Percentiles rank a stretch among this genome's conserved stretches.
These are phyloP conservation scores for Microtus californicus DNA, from an alignment of 2,797 vertebrate genomes.

Conservation along the genomic window DNA sequence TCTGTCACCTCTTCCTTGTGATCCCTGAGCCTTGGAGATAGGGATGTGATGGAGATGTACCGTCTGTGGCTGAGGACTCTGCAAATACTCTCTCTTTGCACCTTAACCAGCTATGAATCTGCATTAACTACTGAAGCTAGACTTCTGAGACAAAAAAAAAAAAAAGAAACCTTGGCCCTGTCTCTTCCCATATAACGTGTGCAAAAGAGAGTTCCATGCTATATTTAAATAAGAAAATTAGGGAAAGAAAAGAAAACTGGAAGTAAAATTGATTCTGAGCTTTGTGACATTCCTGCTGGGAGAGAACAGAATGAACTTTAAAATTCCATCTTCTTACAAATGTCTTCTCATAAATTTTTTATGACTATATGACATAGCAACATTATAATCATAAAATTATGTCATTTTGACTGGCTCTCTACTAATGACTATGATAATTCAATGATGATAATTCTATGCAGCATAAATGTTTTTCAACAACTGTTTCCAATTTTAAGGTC, in stretches of 20 bases:
- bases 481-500: neutral
- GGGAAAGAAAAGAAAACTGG: neutral
- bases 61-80: too few relatives aligned
- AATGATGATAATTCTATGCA: conserved; percentile 8
- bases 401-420: neutral
- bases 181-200: neutral
- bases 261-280: neutral
- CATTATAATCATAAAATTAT: conserved; percentile 6
- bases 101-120: neutral
- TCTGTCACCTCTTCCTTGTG: neutral
- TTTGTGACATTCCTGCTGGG: neutral
- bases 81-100: neutral
- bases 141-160: neutral
- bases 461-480: conserved; percentile 49
- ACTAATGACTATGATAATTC: neutral
- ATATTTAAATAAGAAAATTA: neutral
- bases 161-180: neutral
- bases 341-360: neutral
- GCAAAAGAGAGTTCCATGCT: neutral
- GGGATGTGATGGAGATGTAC: too few relatives aligned
- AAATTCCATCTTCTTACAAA: neutral
- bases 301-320: neutral
- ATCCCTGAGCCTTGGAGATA: neutral
- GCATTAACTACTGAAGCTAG: neutral
- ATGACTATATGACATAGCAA: neutral